These are phyloP conservation scores for Rhyacophila evoluta DNA, from an alignment of 2,888 invertebrate genomes.

Conservation along the genomic window DNA sequence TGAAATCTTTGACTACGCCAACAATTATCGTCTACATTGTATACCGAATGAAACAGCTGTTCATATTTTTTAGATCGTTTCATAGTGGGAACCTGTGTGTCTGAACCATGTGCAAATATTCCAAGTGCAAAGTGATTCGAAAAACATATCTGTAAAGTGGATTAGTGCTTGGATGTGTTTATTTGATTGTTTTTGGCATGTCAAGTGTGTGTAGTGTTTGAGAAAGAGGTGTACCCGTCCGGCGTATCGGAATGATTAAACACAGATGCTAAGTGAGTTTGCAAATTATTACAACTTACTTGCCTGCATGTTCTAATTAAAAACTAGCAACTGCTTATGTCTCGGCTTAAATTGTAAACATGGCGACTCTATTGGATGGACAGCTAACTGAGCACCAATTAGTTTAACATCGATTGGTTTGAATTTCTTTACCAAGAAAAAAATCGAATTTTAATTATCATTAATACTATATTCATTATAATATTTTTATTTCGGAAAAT, in stretches of 20 bases:
- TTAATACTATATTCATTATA: no score
- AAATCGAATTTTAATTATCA: no score
- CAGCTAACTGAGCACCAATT: no score
- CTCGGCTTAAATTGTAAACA: background rate
- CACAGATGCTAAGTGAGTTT: constrained; percentile 17
- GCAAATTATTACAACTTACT: background rate
- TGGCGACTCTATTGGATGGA: background rate
- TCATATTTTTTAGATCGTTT: background rate
- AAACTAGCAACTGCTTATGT: background rate
- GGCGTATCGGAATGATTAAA: constrained; percentile 8
- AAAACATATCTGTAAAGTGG: background rate
- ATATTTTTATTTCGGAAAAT: no score
- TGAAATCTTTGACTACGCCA: no score
- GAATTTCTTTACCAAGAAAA: no score
- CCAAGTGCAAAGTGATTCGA: background rate
- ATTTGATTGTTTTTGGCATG: constrained; percentile 19
- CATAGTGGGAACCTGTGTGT: background rate
- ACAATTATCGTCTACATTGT: no score
- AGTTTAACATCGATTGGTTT: no score
- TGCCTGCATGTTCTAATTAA: background rate
- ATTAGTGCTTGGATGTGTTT: background rate
- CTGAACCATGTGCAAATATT: background rate
- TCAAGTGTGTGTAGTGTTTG: constrained; percentile 6
- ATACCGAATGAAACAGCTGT: background rate
- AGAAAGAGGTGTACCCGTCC: background rate